These are phyloP conservation scores for Halictus ligatus DNA, from an alignment of 2,888 invertebrate species.

Conservation along the genomic window DNA sequence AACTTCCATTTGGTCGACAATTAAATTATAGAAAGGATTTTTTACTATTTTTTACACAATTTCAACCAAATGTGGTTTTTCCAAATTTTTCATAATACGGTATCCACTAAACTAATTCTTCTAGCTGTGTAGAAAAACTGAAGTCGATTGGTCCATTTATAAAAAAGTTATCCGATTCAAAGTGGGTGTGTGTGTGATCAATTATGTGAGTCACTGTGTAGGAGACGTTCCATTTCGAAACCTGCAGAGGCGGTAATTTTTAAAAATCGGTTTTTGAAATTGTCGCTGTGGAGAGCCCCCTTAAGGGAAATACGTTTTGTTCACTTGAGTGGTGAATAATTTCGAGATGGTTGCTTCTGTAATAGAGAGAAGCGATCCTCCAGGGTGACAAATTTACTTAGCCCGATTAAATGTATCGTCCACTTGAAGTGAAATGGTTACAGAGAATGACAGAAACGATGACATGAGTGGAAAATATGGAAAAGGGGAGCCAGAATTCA, in stretches of 20 bases:
- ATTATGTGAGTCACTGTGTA: background rate
- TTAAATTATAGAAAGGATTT: background rate
- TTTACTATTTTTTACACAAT: background rate
- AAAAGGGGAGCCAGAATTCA: conserved; percentile 21
- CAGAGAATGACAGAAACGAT: conserved; percentile 35
- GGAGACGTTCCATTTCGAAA: background rate
- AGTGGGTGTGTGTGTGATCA: background rate
- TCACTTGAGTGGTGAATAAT: background rate
- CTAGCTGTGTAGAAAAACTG: background rate
- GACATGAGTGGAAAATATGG: conserved; percentile 19
- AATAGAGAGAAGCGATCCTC: conserved; percentile 29
- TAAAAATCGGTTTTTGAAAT: background rate
- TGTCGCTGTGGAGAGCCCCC: background rate
- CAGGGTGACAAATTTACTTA: conserved; percentile 59
- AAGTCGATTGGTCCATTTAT: background rate
- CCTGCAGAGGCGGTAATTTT: background rate
- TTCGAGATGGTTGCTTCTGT: background rate
- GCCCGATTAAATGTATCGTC: conserved; percentile 55
- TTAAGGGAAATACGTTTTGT: conserved; percentile 6
- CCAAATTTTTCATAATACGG: background rate
- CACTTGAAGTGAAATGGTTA: conserved; percentile 39
- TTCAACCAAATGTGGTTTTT: background rate
- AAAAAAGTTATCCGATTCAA: background rate
- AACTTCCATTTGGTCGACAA: background rate
- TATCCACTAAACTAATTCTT: background rate